Base-by-base conservation (phyloP, 2,113 vertebrate genomes). In the Mesoclemmys tuberculata region DNA sequence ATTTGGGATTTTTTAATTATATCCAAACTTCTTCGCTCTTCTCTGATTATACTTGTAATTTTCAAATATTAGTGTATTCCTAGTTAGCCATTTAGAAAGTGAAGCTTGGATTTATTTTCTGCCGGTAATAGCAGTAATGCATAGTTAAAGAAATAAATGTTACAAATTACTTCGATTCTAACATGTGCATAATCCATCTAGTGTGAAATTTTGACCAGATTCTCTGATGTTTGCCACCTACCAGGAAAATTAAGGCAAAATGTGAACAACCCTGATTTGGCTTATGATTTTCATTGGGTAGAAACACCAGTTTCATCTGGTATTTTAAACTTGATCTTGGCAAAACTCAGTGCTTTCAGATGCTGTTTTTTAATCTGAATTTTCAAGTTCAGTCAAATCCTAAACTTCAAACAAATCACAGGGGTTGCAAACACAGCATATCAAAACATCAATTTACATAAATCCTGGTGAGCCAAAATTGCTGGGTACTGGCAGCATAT, bases 361-460 rank as follows among this genome's bases (percentile, higher is more conserved):
- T n/a, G 6, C 0, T 51, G 8, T 11, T 46, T 80, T 80, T 80
- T 52, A 52, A 4, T 1, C 9, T 22, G 31, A 83, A 55, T 44
- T 8, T 51, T 26, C 27, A 77, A n/a, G 19, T 86, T 89, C 29
- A 46, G 4, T 38, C 19, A 56, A 64, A 44, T 38, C 38, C 4
- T 38, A 56, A 75, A 10, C 8, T 8, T 35, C 64, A 56, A 56
- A 56, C 26, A 24, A 56, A 56, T 56, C 55, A 27, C 26, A 12
- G 55, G 26, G 26, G 24, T 27, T 13, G 2, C 3, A 64, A 71
- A 64, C 0, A 0, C 64, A 9, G 4, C 10, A 19, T 18, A 27
- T 31, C 3, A n/a, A 78, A 16, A 54, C 24, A 55, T 1, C 0
- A 13, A 10, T 80, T 64, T 55, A 89, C 58, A 27, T 48, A 86